Base-by-base conservation (phyloP, 2,888 invertebrate species). In the Lithophane leautieri region DNA sequence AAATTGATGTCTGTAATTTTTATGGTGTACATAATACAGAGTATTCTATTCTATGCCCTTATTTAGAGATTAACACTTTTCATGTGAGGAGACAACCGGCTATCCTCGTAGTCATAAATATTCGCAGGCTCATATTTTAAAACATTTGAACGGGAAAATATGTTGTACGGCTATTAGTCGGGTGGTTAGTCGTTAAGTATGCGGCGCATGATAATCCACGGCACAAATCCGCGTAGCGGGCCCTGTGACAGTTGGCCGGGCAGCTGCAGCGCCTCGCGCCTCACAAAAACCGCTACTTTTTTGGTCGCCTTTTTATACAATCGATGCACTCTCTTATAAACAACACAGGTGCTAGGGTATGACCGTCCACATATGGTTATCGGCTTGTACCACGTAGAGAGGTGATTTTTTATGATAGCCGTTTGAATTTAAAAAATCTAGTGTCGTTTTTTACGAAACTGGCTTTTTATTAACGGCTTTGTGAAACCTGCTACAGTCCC, bases 271-370 rank as follows among this genome's bases (percentile, higher is more conserved):
- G 92, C 91, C 94, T 94, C 95, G 94, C 96, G 95, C 94, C 93
- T 93, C 91, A 95, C 93, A 96, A 96, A 96, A 96, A 95, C 95
- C 92, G 92, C 91, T 93, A 94, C 94, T 96, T 96, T 96, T 96
- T 96, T 94, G 91, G 92, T 93, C 90, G 92, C 90, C 93, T 95
- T 96, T 96, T 96, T 96, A 95, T 95, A 92, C 91, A 90, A 90
- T 90, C 91, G 93, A 93, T 93, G 94, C 94, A 95, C 94, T 95
- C 93, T 94, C 95, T 94, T 95, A 95, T 95, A 96, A 95, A 95
- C 95, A 95, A 96, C 96, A 96, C 96, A 96, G 96, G 96, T 96
- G 96, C 96, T 93, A 89, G 91, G 92, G 94, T 94, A 94, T 95
- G 94, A 94, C 94, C 93, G 90, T 95, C 94, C 94, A 94, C 96